Conservation (phyloP, 2,797 vertebrate species). For the Buceros bicornis region DNA sequence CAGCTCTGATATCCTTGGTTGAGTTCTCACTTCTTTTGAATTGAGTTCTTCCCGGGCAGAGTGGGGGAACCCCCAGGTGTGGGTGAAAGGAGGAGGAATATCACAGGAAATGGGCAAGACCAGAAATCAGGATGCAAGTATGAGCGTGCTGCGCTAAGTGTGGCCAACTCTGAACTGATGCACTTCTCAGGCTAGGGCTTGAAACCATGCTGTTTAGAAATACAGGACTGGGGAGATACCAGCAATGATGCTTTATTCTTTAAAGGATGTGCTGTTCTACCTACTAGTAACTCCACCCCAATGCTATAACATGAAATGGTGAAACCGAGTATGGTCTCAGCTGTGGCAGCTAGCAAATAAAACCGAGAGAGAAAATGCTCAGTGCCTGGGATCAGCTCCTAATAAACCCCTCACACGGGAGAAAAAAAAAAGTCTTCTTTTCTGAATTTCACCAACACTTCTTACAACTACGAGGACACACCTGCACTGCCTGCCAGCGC, state of each 20-base stretch:
- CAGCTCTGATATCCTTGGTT: background rate
- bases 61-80: background rate
- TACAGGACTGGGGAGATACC: background rate
- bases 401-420: rapidly evolving
- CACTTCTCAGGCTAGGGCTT: background rate
- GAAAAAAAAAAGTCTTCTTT: background rate
- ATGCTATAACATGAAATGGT: background rate
- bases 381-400: background rate
- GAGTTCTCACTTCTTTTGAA: background rate
- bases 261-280: background rate
- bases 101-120: background rate
- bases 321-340: background rate
- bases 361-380: background rate
- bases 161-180: background rate
- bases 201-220: background rate
- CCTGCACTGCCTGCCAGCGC: background rate
- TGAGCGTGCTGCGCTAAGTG: background rate
- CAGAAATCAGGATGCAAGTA: background rate
- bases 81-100: background rate
- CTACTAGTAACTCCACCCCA: background rate
- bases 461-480: background rate
- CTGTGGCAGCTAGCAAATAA: background rate
- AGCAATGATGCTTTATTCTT: background rate
- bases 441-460: background rate
- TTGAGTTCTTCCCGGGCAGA: background rate